phyloP scores from a whole-genome alignment of 1,140 invertebrate species.

The Ephestia elutella region DNA sequence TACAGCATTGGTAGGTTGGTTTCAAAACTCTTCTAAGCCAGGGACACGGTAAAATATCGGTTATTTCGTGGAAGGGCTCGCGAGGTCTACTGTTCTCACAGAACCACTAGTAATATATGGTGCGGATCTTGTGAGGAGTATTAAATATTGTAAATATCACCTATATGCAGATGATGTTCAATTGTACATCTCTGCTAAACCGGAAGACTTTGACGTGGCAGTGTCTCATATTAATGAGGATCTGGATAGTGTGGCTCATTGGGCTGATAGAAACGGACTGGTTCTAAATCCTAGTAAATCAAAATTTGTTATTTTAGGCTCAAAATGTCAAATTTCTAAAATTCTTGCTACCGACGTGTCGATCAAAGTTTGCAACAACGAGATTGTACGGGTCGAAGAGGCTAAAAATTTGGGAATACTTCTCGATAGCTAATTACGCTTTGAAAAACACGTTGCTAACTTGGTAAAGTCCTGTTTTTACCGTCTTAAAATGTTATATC shows the following conservation, averaged over 20 bases:
- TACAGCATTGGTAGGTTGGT: too few relatives aligned
- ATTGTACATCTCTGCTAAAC: neutral
- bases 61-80: too few relatives aligned
- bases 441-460: neutral
- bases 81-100: too few relatives aligned
- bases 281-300: too few relatives aligned
- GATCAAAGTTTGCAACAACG: neutral
- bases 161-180: constrained; percentile 4
- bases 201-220: neutral
- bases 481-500: neutral
- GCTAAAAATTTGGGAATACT: neutral
- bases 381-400: neutral
- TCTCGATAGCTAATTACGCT: neutral
- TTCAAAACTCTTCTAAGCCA: too few relatives aligned
- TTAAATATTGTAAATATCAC: neutral
- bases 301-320: too few relatives aligned
- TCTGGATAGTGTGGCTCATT: constrained; percentile 1
- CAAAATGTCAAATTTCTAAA: neutral
- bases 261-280: too few relatives aligned
- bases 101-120: too few relatives aligned
- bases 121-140: neutral
- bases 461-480: neutral
- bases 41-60: too few relatives aligned
- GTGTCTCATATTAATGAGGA: neutral
- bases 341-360: neutral